Conservation (phyloP, 1,140 invertebrate species). For the Latrodectus geometricus region DNA sequence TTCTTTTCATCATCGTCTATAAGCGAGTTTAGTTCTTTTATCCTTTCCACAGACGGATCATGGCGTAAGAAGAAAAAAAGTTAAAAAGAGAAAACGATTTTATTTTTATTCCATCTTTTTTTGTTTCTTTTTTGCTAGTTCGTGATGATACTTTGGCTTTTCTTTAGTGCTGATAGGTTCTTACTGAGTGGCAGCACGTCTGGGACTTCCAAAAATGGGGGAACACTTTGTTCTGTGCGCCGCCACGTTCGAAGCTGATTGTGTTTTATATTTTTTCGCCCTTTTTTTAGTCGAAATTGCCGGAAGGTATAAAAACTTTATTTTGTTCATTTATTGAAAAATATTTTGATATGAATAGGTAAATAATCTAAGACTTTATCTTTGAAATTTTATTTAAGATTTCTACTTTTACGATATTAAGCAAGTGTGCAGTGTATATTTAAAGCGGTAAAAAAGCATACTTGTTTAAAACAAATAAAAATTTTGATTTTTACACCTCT, state of each 20-base stretch:
- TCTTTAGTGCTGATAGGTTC: constrained; percentile 48
- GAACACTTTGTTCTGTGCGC: constrained; percentile 28
- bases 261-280: not conserved
- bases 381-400: too few relatives aligned
- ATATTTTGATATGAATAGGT: too few relatives aligned
- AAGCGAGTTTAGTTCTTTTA: constrained; percentile 28
- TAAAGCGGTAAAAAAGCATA: too few relatives aligned
- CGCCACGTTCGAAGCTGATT: not conserved
- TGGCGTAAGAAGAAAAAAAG: not conserved
- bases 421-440: too few relatives aligned
- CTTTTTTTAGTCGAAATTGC: not conserved
- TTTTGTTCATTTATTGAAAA: too few relatives aligned
- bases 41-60: constrained; percentile 19
- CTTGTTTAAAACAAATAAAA: too few relatives aligned
- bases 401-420: too few relatives aligned
- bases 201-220: constrained; percentile 18
- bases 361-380: too few relatives aligned
- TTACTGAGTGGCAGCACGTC: constrained; percentile 29
- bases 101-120: constrained; percentile 23
- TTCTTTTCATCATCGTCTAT: constrained; percentile 27
- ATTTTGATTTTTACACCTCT: too few relatives aligned
- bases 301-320: too few relatives aligned
- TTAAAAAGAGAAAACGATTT: constrained; percentile 6
- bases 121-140: constrained; percentile 13
- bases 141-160: constrained; percentile 32